Conservation (phyloP, 2,113 vertebrate species). For the Rhabdomys dilectus region DNA sequence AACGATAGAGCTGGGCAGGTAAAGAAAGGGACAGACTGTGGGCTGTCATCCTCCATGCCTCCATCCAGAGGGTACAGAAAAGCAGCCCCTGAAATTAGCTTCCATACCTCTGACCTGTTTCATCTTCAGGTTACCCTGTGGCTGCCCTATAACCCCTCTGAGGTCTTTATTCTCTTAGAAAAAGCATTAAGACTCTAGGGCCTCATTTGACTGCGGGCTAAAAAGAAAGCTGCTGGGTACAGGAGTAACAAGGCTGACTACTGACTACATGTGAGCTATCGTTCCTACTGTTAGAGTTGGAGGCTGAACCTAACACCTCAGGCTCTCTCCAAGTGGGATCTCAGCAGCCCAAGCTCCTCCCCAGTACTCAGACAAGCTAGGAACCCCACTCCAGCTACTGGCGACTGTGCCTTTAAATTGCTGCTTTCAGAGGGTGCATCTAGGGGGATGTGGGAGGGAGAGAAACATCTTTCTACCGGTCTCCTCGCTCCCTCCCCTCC, state of each 20-base stretch:
- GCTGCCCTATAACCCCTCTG: background rate
- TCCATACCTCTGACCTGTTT: background rate
- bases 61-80: background rate
- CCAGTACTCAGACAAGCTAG: background rate
- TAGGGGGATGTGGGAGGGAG: constrained; percentile 70
- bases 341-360: constrained; percentile 68
- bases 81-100: background rate
- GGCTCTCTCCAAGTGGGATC: background rate
- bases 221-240: constrained; percentile 26
- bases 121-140: constrained; percentile 14
- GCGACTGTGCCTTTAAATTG: constrained; percentile 80
- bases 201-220: constrained; percentile 36
- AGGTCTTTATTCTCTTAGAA: background rate
- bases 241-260: background rate
- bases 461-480: constrained; percentile 70
- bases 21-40: background rate
- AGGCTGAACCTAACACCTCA: constrained; percentile 49
- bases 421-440: constrained; percentile 73
- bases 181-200: constrained; percentile 34
- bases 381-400: constrained; percentile 72
- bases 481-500: constrained; percentile 64
- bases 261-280: background rate
- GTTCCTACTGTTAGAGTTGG: constrained; percentile 28
- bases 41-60: background rate
- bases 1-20: background rate